Evolutionary conservation across 1,140 invertebrate genomes (phyloP), one percentile per base, ranked within the genome.

Genomic region (Diabrotica undecimpunctata): DNA sequence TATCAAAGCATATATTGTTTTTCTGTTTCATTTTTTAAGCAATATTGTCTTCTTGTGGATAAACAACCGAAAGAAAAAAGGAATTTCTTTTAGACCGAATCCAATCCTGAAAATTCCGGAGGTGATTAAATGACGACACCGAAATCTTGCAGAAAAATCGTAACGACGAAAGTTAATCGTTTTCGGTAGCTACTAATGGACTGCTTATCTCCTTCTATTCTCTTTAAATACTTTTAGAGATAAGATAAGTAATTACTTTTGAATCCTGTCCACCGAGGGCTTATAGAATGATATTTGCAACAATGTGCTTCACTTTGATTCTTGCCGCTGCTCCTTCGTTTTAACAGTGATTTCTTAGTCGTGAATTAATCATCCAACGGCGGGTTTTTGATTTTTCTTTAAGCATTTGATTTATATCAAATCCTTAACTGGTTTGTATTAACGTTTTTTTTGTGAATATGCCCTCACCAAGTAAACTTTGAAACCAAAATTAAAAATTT

Each of bases 201-300:
- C 41, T n/a, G 41, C 41, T 46, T 46, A 46, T 46, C 41, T 46
- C 41, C 41, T 46, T 46, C 41, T 46, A 46, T 46, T 46, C 41
- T 46, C 41, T 46, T 46, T 46, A 46, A 46, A 46, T 46, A 46
- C 41, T 46, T 46, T 46, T 46, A 46, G 41, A 46, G 41, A 46
- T 46, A 46, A 46, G 41, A 46, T 46, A 46, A 46, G 41, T 46
- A 46, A 46, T 46, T 46, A 46, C n/a, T 46, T 46, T 46, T 46
- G 41, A 46, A 46, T 46, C 41, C 41, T 46, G 41, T 46, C 41
- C 41, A 46, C 8, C 41, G 41, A 46, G 41, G n/a, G 8, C n/a
- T 46, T 46, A 46, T 46, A 46, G 8, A 10, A 46, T 46, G 41
- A 46, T 8, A 10, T 46, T 46, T 46, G 41, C 41, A 46, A 46